phyloP scores from a whole-genome alignment of 2,888 invertebrate species.

The Bhutanitis thaidina region DNA sequence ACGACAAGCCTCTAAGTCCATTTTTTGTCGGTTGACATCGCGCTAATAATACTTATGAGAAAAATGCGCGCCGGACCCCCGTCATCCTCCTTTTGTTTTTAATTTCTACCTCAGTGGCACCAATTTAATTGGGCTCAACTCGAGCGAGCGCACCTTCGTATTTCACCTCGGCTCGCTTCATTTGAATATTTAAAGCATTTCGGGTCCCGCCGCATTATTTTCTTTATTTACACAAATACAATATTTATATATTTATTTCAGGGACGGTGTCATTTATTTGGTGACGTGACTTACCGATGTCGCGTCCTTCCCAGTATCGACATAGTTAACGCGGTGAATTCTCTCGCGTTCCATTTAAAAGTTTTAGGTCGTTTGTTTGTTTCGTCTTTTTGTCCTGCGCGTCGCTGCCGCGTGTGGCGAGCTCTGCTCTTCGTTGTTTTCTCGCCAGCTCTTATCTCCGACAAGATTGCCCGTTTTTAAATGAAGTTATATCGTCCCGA shows the following conservation, averaged over 20 bases:
- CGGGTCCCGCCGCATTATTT: constrained; percentile 71
- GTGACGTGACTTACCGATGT: constrained; percentile 79
- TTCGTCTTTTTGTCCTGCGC: constrained; percentile 60
- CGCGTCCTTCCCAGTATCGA: constrained; percentile 78
- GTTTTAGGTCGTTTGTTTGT: constrained; percentile 65
- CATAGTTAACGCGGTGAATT: constrained; percentile 76
- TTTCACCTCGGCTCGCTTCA: constrained; percentile 78
- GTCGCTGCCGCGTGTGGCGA: constrained; percentile 68
- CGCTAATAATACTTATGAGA: constrained; percentile 80
- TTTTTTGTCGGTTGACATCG: constrained; percentile 78
- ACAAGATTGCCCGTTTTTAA: constrained; percentile 79
- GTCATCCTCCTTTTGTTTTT: constrained; percentile 78
- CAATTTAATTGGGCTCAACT: constrained; percentile 79
- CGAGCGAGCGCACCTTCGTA: constrained; percentile 77
- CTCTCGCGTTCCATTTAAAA: constrained; percentile 76
- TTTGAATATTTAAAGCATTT: constrained; percentile 80
- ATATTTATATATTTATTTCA: constrained; percentile 78
- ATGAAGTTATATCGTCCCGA: constrained; percentile 78
- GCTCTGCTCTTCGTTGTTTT: constrained; percentile 75
- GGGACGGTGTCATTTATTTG: constrained; percentile 73
- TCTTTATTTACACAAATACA: constrained; percentile 72
- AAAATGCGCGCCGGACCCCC: constrained; percentile 75
- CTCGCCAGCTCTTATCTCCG: constrained; percentile 73
- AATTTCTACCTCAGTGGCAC: constrained; percentile 81
- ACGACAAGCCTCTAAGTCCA: constrained; percentile 70